Evolutionary conservation across 2,888 invertebrate species (phyloP).

Genomic region (Lissonota sp.): DNA sequence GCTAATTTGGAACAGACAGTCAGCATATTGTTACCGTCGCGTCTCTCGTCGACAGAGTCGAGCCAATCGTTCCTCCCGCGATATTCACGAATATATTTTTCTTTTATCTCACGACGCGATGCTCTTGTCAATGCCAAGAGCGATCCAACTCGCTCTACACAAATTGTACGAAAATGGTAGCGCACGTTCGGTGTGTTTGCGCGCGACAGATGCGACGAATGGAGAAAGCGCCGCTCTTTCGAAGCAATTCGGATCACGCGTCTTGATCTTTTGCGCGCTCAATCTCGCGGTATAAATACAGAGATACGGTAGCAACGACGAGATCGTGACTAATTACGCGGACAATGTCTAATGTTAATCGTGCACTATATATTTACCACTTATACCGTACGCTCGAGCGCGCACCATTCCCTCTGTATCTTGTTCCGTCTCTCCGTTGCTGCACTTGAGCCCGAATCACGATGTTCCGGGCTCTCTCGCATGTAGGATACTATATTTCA

Average conservation of each 20-base stretch:
- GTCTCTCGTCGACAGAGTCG: too few species aligned
- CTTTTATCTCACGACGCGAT: neutral
- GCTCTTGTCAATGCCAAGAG: constrained; percentile 19
- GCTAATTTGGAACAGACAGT: too few species aligned
- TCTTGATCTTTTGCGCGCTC: constrained; percentile 43
- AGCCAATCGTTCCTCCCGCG: neutral
- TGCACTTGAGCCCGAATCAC: neutral
- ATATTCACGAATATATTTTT: neutral
- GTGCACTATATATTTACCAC: constrained; percentile 62
- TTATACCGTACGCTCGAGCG: constrained; percentile 40
- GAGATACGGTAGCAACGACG: constrained; percentile 36
- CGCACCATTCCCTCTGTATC: constrained; percentile 26
- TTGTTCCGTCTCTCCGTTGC: neutral
- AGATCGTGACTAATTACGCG: constrained; percentile 69
- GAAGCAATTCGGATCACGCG: constrained; percentile 63
- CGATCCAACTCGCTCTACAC: too few species aligned
- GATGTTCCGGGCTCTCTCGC: neutral
- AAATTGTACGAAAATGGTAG: constrained; percentile 39
- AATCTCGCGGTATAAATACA: constrained; percentile 39
- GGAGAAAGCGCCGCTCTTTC: constrained; percentile 47
- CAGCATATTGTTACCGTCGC: too few species aligned
- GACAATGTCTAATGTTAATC: constrained; percentile 70
- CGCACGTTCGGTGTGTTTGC: constrained; percentile 20
- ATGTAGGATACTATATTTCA: constrained; percentile 64
- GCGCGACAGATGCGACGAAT: constrained; percentile 47